Evolutionary conservation across 30 jellyfish, hydroid and myxozoan species (phyloP), one percentile per base, ranked within the genome.

Genomic region (Catostylus mosaicus): DNA sequence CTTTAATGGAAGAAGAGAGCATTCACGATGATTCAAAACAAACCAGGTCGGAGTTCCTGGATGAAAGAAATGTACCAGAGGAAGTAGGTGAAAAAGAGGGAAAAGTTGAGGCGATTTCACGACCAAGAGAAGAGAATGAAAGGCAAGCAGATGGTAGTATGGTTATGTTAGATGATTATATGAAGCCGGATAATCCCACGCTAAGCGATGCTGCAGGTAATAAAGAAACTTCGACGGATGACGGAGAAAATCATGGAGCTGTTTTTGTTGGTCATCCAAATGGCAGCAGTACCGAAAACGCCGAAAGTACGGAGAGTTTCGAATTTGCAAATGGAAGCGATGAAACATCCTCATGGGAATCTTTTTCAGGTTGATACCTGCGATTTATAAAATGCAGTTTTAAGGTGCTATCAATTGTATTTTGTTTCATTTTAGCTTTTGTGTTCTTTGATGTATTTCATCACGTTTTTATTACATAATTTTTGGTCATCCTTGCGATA

Each of bases 271-370:
- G 71, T 6, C 71, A 75, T 75, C 54, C 64, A 5, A 59, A 59
- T 60, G 88, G 88, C 11, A 18, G 38, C 8, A 59, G 38, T 26
- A 46, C 67, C 6, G 90, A 67, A 2, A 62, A 80, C 31, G 90
- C 90, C 1, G 84, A 63, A 37, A 67, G 84, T 30, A 80, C 90
- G 1, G 90, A 80, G 35, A 80, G 90, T 38, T 80, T 64, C 50
- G 90, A 80, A 45, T 80, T 80, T 80, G 90, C 90, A 0, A 80
- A 80, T 67, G 90, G 90, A 50, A 80, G 90, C 63, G 90, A 80
- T 66, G 81, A 80, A 46, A 72, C 80, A 1, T 80, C 90, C 8
- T 80, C 90, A 1, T 80, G 90, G 90, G 90, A 80, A 45, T 66
- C 84, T 20, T 67, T 80, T 31, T 80, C 90, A 80, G 90, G 90